Evolutionary conservation across 2,797 vertebrate genomes (phyloP), one percentile per base, ranked within the genome.

Genomic region (Presbytis comata): DNA sequence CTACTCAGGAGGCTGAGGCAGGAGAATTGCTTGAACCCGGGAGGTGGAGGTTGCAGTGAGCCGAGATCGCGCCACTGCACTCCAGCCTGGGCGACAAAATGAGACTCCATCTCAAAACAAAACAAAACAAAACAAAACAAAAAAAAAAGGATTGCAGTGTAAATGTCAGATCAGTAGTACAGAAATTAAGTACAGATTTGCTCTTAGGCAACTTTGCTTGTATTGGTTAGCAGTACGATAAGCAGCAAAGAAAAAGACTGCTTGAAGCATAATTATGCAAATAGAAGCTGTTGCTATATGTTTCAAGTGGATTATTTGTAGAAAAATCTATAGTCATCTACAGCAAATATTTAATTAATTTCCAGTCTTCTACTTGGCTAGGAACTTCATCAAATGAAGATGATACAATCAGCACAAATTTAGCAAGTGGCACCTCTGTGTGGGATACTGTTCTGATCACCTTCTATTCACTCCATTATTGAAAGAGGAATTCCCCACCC

Each of bases 171-270:
- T 96, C 55, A 44, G 39, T 61, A 81, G 53, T 88, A 57, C 30
- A 92, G 50, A 92, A 95, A 92, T 67, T 74, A 91, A 95, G 22
- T 57, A 48, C 55, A 96, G 59, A 97, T 96, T 96, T 90, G 7
- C 36, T 50, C 41, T 26, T 36, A 59, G 53, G 50, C 21, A 83
- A 39, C 75, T 81, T 87, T 83, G 41, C 33, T 93, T 95, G 87
- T 91, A 72, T 67, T 93, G 57, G 24, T 87, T 61, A 76, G 80
- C 19, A 75, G n/a, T 14, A 57, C 46, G 3, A 70, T 59, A 19
- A 88, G 7, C 57, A 82, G 22, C 83, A 80, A 91, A 94, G n/a
- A 81, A 95, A 96, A 91, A 67, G 11, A 53, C 75, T 48, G 48
- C 39, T 84, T 74, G 30, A 92, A 88, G 94, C 67, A 57, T 21